phyloP scores from a whole-genome alignment of 1,140 invertebrate genomes.

The Bombus turneri region DNA sequence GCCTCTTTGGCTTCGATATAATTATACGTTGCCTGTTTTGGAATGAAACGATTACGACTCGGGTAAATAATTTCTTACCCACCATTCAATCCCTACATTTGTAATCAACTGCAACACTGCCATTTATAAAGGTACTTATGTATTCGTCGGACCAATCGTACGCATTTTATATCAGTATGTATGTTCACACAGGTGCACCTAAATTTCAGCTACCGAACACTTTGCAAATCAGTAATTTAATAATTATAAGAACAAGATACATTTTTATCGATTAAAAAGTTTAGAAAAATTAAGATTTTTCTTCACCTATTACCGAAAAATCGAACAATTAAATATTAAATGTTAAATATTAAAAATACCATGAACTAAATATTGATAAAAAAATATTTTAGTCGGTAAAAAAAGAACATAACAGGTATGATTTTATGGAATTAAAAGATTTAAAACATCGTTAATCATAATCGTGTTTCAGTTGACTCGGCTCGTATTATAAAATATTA shows the following conservation, averaged over 20 bases:
- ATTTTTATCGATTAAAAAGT: neutral
- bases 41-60: neutral
- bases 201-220: neutral
- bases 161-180: slow-evolving; percentile 3
- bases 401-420: neutral
- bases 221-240: neutral
- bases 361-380: neutral
- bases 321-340: neutral
- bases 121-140: neutral
- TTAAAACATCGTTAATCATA: neutral
- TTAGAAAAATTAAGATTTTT: neutral
- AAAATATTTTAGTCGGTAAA: neutral
- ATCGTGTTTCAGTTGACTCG: neutral
- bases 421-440: neutral
- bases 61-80: neutral
- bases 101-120: neutral
- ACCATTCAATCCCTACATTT: neutral
- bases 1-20: neutral
- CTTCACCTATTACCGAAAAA: neutral
- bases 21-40: neutral
- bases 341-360: neutral
- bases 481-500: neutral
- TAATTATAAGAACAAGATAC: neutral
- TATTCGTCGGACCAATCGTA: neutral
- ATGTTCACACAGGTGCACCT: slow-evolving; percentile 13